Conservation (phyloP, 2,797 vertebrate species). For the Protonibea diacanthus region DNA sequence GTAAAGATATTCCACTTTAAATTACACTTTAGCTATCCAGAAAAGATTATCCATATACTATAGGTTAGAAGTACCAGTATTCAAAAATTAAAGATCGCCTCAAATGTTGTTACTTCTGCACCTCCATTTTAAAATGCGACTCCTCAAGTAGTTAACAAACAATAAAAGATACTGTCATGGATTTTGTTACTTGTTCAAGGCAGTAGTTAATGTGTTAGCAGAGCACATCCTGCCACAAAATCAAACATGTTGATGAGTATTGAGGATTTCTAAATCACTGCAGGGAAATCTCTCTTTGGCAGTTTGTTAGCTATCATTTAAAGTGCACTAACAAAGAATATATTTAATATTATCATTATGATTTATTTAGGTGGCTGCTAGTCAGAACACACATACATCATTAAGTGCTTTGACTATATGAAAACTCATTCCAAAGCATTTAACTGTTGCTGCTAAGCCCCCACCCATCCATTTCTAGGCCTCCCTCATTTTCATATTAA, state of each 20-base stretch:
- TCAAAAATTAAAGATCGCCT: not conserved
- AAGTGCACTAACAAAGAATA: conserved; percentile 35
- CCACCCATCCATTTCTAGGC: conserved; percentile 57
- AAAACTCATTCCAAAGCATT: conserved; percentile 65
- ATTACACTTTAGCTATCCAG: not conserved
- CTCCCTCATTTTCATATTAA: conserved; percentile 83
- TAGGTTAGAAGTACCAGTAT: not conserved
- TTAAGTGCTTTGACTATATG: conserved; percentile 67
- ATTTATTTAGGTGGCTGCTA: conserved; percentile 38
- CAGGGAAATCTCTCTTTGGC: conserved; percentile 9
- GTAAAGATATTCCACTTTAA: not conserved
- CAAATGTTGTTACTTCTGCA: not conserved
- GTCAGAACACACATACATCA: conserved; percentile 41
- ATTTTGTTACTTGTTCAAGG: not conserved
- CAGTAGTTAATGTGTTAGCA: not conserved
- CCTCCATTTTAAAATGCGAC: not conserved
- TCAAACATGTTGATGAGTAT: conserved; percentile 22
- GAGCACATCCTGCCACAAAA: conserved; percentile 6
- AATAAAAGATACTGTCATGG: not conserved
- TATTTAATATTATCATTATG: conserved; percentile 45
- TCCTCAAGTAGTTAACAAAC: not conserved
- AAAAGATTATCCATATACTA: not conserved
- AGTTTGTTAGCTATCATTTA: conserved; percentile 38
- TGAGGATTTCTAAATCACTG: conserved; percentile 18
- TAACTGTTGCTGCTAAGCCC: conserved; percentile 66